Evolutionary conservation across 2,888 invertebrate genomes (phyloP).

Genomic region (Perithous albicinctus): DNA sequence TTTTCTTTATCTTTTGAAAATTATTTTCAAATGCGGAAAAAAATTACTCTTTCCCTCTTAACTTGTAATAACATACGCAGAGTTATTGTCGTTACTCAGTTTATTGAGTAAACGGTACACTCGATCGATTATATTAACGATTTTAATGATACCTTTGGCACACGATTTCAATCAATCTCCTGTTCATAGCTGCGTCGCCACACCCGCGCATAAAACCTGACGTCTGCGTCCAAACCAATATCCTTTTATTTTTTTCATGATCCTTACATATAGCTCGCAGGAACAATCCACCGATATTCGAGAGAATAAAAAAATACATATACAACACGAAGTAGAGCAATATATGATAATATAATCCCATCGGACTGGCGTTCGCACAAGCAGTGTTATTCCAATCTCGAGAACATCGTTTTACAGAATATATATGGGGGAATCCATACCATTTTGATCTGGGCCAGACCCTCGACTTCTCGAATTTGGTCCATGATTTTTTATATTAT

Average conservation of each 20-base stretch:
- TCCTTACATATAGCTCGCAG: neutral
- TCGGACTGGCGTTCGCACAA: conserved; percentile 43
- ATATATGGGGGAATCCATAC: no score
- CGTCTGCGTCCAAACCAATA: neutral
- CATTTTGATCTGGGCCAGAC: no score
- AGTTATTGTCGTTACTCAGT: conserved; percentile 38
- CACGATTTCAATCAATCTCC: conserved; percentile 58
- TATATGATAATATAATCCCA: conserved; percentile 58
- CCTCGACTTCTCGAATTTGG: no score
- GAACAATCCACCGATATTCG: neutral
- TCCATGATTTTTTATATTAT: no score
- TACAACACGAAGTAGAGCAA: conserved; percentile 3
- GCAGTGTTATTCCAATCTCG: conserved; percentile 42
- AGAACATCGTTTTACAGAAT: neutral
- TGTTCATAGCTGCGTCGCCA: neutral
- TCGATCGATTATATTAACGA: conserved; percentile 55
- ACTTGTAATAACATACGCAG: neutral
- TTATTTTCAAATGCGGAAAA: neutral
- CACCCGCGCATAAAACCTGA: conserved; percentile 15
- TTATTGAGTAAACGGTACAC: conserved; percentile 16
- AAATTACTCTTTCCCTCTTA: neutral
- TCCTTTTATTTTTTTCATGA: conserved; percentile 10
- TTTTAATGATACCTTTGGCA: conserved; percentile 49
- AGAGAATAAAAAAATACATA: conserved; percentile 6
- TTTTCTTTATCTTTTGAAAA: no score